These are phyloP conservation scores for Coregonus sp. DNA, from an alignment of 2,797 vertebrate genomes.

Conservation along the genomic window DNA sequence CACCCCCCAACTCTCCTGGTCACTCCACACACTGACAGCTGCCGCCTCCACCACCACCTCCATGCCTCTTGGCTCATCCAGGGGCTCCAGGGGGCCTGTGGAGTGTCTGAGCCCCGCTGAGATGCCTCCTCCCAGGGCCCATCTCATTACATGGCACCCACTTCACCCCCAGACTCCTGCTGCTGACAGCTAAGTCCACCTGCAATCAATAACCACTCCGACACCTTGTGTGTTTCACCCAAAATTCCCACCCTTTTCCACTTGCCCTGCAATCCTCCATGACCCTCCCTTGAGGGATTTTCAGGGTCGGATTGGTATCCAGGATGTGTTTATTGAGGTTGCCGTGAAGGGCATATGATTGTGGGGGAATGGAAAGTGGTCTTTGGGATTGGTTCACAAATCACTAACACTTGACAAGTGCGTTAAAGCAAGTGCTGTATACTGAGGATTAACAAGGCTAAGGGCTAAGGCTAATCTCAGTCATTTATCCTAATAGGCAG, in stretches of 20 bases:
- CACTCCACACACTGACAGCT: conserved; percentile 17
- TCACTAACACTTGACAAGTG: neutral
- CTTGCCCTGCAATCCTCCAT: neutral
- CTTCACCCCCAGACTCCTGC: conserved; percentile 26
- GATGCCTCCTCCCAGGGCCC: conserved; percentile 29
- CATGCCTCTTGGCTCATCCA: conserved; percentile 21
- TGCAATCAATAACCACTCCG: conserved; percentile 46
- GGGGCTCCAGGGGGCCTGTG: conserved; percentile 21
- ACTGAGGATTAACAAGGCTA: neutral
- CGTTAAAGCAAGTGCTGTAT: neutral
- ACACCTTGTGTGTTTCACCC: conserved; percentile 29
- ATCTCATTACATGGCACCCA: conserved; percentile 55
- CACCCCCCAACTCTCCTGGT: conserved; percentile 28
- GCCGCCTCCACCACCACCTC: neutral
- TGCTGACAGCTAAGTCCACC: conserved; percentile 61
- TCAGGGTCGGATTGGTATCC: neutral
- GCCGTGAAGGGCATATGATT: neutral
- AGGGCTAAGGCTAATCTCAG: neutral
- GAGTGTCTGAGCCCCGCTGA: neutral
- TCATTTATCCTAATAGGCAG: too few relatives aligned
- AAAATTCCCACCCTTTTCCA: conserved; percentile 19
- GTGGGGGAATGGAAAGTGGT: neutral
- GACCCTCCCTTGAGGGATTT: neutral
- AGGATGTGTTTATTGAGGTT: conserved; percentile 14
- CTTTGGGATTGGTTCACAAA: neutral